Conservation (phyloP, 1,140 invertebrate species). For the Hestina assimilis region DNA sequence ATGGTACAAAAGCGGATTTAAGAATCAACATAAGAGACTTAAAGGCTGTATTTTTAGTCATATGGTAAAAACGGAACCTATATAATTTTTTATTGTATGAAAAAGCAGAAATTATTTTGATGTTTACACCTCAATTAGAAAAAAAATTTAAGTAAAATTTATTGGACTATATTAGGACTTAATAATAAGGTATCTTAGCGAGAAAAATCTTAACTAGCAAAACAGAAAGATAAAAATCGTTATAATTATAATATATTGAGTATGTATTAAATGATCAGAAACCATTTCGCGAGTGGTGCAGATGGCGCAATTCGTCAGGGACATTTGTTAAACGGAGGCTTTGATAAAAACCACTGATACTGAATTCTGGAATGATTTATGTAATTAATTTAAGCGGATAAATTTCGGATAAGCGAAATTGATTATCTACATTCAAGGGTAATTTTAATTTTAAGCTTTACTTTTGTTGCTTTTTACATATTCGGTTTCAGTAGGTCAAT, state of each 20-base stretch:
- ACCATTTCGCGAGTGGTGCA: constrained; percentile 27
- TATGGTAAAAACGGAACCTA: too few species aligned
- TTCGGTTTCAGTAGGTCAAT: not conserved
- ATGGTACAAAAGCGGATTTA: too few species aligned
- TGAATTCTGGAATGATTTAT: constrained; percentile 18
- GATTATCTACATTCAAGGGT: not conserved
- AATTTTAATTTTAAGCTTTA: not conserved
- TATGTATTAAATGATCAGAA: not conserved
- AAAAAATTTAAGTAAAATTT: too few species aligned
- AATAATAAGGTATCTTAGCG: too few species aligned
- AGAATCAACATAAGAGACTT: too few species aligned
- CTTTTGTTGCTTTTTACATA: not conserved
- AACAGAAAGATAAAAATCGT: not conserved
- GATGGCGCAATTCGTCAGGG: constrained; percentile 55
- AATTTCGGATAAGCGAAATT: constrained; percentile 11
- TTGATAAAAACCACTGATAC: constrained; percentile 51
- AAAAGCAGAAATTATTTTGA: too few species aligned
- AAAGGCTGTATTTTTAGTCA: too few species aligned
- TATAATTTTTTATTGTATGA: too few species aligned
- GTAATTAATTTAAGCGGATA: constrained; percentile 13
- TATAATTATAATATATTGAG: not conserved
- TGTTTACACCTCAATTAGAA: too few species aligned
- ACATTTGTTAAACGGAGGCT: constrained; percentile 54
- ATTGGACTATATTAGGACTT: too few species aligned
- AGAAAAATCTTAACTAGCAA: too few species aligned